Conservation (phyloP, 1,140 invertebrate genomes). For the Musca domestica region DNA sequence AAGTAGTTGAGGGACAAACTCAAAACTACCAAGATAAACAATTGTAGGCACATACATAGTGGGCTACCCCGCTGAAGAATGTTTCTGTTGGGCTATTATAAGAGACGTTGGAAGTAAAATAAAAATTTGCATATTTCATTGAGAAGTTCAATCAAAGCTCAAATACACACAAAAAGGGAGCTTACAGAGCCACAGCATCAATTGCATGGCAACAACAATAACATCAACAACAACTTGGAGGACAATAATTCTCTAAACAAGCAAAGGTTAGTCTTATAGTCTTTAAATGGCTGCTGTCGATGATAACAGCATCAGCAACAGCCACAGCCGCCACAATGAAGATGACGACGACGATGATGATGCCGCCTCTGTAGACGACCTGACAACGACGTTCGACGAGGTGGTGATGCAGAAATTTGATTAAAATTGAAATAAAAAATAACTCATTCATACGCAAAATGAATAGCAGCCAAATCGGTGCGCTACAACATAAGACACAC, state of each 20-base stretch:
- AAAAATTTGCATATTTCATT: constrained; percentile 54
- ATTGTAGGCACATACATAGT: constrained; percentile 4
- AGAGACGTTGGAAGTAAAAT: background rate
- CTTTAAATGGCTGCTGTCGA: constrained; percentile 11
- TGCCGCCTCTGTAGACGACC: background rate
- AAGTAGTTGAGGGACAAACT: constrained; percentile 15
- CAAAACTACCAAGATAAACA: constrained; percentile 10
- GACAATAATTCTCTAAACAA: constrained; percentile 12
- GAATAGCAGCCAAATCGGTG: background rate
- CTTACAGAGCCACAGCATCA: background rate
- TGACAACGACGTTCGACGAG: background rate
- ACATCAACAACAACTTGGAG: background rate
- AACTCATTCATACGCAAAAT: constrained; percentile 23
- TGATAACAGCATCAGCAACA: background rate
- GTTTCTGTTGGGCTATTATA: too few species aligned
- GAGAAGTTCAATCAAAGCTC: constrained; percentile 49
- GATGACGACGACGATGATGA: constrained; percentile 14
- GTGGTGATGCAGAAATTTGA: constrained; percentile 14
- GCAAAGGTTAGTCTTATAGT: constrained; percentile 18
- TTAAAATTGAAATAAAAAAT: constrained; percentile 22
- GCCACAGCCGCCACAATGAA: background rate
- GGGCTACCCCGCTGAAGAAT: background rate
- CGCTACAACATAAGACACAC: background rate
- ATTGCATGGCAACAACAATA: background rate
- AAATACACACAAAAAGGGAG: background rate